Percentiles rank a stretch among this genome's conserved stretches.
These are phyloP conservation scores for Notarius quadriscutis DNA, from an alignment of 2,113 vertebrate genomes.

Conservation along the genomic window DNA sequence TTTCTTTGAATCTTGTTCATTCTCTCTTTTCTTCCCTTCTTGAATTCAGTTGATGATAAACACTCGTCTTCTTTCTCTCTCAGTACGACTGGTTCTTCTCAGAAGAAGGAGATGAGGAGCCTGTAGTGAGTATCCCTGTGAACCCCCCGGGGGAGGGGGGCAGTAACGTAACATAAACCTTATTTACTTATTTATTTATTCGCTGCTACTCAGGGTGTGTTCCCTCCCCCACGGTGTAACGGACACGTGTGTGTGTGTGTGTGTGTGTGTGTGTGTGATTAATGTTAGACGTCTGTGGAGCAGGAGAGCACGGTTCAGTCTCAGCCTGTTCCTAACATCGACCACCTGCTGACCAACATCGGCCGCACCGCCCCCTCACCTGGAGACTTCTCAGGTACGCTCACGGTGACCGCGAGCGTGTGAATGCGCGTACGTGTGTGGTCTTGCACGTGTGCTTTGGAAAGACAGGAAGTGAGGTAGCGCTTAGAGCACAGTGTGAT, in stretches of 20 bases:
- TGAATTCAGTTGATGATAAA: neutral
- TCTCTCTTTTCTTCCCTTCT: too few species aligned
- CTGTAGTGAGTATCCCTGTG: conserved; percentile 82
- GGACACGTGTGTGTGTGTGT: too few species aligned
- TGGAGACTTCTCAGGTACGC: conserved; percentile 98
- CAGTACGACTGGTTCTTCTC: conserved; percentile 99
- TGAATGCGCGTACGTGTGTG: neutral
- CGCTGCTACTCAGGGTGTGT: too few species aligned
- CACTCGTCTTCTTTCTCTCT: neutral
- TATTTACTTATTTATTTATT: too few species aligned
- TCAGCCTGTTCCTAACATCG: conserved; percentile 98
- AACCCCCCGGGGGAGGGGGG: too few species aligned
- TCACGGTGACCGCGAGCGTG: neutral
- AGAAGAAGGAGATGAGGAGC: conserved; percentile 89
- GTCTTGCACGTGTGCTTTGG: neutral
- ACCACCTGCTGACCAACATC: conserved; percentile 99
- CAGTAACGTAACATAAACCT: too few species aligned
- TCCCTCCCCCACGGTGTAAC: too few species aligned
- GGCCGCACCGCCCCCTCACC: conserved; percentile 89
- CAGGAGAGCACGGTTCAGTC: conserved; percentile 92
- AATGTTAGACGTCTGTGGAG: conserved; percentile 81
- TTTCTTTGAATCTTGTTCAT: neutral
- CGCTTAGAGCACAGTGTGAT: neutral
- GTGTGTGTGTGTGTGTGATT: too few species aligned
- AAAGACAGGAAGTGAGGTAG: neutral